A percentile compares a stretch with the other conserved stretches of the same genome.
These are phyloP conservation scores for Haemorhous mexicanus DNA, from an alignment of 2,113 vertebrate species.

Conservation along the genomic window DNA sequence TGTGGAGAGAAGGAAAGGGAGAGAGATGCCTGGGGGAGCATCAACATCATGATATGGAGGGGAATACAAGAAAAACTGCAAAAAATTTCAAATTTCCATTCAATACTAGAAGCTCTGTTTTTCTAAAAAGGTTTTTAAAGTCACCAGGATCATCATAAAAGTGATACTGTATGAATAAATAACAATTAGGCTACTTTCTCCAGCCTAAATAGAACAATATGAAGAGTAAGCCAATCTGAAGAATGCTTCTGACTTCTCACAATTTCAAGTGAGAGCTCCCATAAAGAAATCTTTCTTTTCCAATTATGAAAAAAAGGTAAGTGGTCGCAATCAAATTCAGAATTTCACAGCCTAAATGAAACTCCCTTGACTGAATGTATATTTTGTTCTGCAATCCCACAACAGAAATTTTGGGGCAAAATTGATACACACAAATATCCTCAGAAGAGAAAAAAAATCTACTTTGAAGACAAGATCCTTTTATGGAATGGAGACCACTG, in stretches of 20 bases:
- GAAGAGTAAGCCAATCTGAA: slow-evolving; percentile 36
- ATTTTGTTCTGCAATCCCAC: slow-evolving; percentile 21
- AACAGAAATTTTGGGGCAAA: slow-evolving; percentile 29
- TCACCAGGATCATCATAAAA: slow-evolving; percentile 43
- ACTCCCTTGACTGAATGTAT: not conserved
- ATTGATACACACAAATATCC: slow-evolving; percentile 3
- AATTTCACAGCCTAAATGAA: slow-evolving; percentile 26
- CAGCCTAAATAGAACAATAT: slow-evolving; percentile 14
- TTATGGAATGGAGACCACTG: not conserved
- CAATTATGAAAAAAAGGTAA: not conserved
- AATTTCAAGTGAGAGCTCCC: slow-evolving; percentile 8
- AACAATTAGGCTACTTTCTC: slow-evolving; percentile 25
- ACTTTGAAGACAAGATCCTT: slow-evolving; percentile 32
- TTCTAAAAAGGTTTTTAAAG: slow-evolving; percentile 49
- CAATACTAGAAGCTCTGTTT: slow-evolving; percentile 22
- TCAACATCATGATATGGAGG: slow-evolving; percentile 7
- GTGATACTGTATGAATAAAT: slow-evolving; percentile 18
- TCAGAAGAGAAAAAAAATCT: slow-evolving; percentile 29
- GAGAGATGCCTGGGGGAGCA: not conserved
- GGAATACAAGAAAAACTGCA: not conserved
- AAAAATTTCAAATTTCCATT: slow-evolving; percentile 22
- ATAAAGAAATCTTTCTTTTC: slow-evolving; percentile 13
- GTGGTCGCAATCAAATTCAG: slow-evolving; percentile 13
- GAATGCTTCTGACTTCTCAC: slow-evolving; percentile 19
- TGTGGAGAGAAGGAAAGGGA: not conserved